These are phyloP conservation scores for Stenolophus ochropezus DNA, from an alignment of 2,888 invertebrate genomes.

Conservation along the genomic window DNA sequence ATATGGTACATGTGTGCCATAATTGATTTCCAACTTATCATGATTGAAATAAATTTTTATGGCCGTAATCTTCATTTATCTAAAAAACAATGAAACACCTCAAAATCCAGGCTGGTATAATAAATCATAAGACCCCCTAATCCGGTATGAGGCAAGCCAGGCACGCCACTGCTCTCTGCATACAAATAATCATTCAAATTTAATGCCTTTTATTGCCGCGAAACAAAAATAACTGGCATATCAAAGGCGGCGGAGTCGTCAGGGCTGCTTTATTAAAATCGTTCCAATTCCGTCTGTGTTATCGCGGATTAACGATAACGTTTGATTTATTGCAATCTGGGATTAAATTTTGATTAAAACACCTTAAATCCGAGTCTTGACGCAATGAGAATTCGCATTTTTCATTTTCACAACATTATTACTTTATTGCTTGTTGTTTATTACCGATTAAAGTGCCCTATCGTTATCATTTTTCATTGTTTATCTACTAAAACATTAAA, in stretches of 20 bases:
- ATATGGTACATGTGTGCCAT: neutral
- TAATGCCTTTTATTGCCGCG: slow-evolving; percentile 49
- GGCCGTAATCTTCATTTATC: slow-evolving; percentile 24
- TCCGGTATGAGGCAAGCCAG: neutral
- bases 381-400: slow-evolving; percentile 37
- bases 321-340: slow-evolving; percentile 59
- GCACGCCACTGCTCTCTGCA: slow-evolving; percentile 31
- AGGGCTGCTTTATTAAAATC: slow-evolving; percentile 44
- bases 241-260: slow-evolving; percentile 49
- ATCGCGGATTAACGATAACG: slow-evolving; percentile 56
- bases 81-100: slow-evolving; percentile 18
- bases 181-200: slow-evolving; percentile 51
- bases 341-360: slow-evolving; percentile 56
- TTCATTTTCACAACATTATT: neutral
- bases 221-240: slow-evolving; percentile 45
- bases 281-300: slow-evolving; percentile 40
- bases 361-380: slow-evolving; percentile 43
- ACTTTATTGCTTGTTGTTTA: neutral
- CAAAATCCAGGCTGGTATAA: slow-evolving; percentile 9
- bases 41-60: slow-evolving; percentile 1
- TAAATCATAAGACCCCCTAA: slow-evolving; percentile 25
- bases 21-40: slow-evolving; percentile 30
- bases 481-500: too few species aligned
- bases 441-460: neutral
- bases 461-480: too few species aligned